A percentile compares a stretch with the other conserved stretches of the same genome.
Conservation (phyloP, 2,797 vertebrate species). For the Lutjanus argentimaculatus region DNA sequence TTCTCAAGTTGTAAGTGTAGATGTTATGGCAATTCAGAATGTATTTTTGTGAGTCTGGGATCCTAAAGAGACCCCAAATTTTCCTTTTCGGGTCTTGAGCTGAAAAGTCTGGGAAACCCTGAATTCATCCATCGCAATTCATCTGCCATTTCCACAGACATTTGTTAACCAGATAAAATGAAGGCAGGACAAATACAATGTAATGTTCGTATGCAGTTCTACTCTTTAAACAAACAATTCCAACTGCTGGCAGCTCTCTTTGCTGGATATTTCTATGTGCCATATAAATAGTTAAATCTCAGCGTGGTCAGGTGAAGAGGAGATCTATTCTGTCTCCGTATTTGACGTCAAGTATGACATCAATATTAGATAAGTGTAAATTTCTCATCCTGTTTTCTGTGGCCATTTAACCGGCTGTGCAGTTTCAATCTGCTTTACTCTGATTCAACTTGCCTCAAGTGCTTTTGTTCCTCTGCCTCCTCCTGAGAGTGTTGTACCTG, state of each 20-base stretch:
- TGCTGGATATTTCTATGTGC: background rate
- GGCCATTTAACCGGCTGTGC: conserved; percentile 20
- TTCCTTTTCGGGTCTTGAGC: too few species aligned
- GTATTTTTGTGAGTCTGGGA: too few species aligned
- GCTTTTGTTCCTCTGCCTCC: conserved; percentile 59
- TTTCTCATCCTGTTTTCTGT: conserved; percentile 31
- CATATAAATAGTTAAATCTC: conserved; percentile 1
- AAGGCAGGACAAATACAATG: background rate
- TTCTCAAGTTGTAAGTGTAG: too few species aligned
- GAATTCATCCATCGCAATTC: too few species aligned
- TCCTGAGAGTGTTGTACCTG: conserved; percentile 29
- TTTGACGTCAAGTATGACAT: conserved; percentile 39
- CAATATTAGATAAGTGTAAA: conserved; percentile 28
- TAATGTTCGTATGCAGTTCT: background rate
- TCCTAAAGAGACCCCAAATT: too few species aligned
- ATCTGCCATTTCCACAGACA: background rate
- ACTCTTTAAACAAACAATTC: background rate
- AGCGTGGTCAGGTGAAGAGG: conserved; percentile 4
- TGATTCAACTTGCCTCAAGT: conserved; percentile 49
- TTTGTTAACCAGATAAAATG: conserved; percentile 1
- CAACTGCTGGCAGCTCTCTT: background rate
- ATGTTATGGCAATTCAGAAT: too few species aligned
- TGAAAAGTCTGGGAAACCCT: too few species aligned
- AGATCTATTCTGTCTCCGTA: background rate
- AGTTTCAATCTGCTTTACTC: conserved; percentile 32